phyloP scores from a whole-genome alignment of 2,888 invertebrate species.

The Idaea biselata region DNA sequence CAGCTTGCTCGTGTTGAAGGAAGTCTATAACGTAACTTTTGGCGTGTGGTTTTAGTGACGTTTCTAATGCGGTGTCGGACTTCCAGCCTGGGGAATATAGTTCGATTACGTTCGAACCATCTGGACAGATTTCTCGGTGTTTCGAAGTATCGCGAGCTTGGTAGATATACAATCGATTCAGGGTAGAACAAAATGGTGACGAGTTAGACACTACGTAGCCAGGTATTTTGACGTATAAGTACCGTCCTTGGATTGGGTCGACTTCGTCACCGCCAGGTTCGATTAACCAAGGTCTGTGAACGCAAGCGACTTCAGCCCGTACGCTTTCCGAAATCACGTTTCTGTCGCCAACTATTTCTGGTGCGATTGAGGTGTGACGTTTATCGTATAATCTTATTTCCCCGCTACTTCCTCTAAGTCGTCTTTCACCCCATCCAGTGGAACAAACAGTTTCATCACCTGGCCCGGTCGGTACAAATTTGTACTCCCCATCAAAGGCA shows the following conservation, averaged over 20 bases:
- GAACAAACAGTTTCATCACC: conserved; percentile 82
- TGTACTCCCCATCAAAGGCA: conserved; percentile 88
- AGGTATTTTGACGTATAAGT: conserved; percentile 85
- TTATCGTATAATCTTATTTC: conserved; percentile 86
- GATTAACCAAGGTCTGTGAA: conserved; percentile 88
- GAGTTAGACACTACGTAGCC: conserved; percentile 81
- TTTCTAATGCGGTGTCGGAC: conserved; percentile 66
- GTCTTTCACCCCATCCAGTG: conserved; percentile 83
- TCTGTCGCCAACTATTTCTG: conserved; percentile 72
- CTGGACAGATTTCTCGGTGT: conserved; percentile 85
- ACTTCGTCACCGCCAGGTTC: conserved; percentile 88
- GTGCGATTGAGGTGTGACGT: conserved; percentile 63
- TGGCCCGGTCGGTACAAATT: conserved; percentile 81
- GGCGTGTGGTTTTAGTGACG: conserved; percentile 79
- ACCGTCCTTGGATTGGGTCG: conserved; percentile 81
- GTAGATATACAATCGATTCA: conserved; percentile 87
- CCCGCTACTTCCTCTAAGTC: conserved; percentile 86
- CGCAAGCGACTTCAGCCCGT: conserved; percentile 81
- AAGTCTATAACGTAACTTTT: conserved; percentile 88
- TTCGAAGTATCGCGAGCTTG: conserved; percentile 84
- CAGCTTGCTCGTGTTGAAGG: conserved; percentile 86
- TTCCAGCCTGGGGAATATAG: conserved; percentile 87
- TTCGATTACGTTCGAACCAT: conserved; percentile 79
- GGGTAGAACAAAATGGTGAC: conserved; percentile 82
- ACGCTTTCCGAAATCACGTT: conserved; percentile 77